Percentiles rank a stretch among this genome's conserved stretches.
Conservation (phyloP, 1,140 invertebrate genomes). For the Atta cephalotes region DNA sequence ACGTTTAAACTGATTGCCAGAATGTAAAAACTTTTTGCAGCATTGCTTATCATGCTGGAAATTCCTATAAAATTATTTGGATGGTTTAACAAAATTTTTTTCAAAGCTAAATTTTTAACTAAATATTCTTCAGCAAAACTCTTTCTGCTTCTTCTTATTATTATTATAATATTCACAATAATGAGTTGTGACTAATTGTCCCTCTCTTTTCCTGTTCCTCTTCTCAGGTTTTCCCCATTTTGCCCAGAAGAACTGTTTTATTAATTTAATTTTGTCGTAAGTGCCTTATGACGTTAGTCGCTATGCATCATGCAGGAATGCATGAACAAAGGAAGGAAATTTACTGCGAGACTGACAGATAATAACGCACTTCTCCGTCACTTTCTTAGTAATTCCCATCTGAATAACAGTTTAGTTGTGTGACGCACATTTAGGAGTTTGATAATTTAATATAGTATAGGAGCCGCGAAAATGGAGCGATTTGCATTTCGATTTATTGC, state of each 20-base stretch:
- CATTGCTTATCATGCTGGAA: too few species aligned
- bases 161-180: not conserved
- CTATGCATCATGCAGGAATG: conserved; percentile 3
- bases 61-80: too few species aligned
- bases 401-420: conserved; percentile 11
- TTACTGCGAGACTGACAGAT: conserved; percentile 5
- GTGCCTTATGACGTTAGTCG: conserved; percentile 9
- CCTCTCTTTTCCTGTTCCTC: not conserved
- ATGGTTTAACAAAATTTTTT: too few species aligned
- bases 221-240: not conserved
- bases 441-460: not conserved
- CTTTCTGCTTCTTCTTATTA: not conserved
- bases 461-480: not conserved
- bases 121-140: too few species aligned
- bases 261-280: conserved; percentile 25
- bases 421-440: not conserved
- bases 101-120: too few species aligned
- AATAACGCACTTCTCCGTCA: conserved; percentile 16
- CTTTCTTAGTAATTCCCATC: conserved; percentile 12
- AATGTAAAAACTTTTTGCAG: too few species aligned
- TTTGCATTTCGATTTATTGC: not conserved
- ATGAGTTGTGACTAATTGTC: too few species aligned
- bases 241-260: not conserved
- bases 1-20: too few species aligned
- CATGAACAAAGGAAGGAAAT: conserved; percentile 21